Evolutionary conservation across 1,140 invertebrate genomes (phyloP), one percentile per base, ranked within the genome.

Genomic region (Zaprionus inermis): DNA sequence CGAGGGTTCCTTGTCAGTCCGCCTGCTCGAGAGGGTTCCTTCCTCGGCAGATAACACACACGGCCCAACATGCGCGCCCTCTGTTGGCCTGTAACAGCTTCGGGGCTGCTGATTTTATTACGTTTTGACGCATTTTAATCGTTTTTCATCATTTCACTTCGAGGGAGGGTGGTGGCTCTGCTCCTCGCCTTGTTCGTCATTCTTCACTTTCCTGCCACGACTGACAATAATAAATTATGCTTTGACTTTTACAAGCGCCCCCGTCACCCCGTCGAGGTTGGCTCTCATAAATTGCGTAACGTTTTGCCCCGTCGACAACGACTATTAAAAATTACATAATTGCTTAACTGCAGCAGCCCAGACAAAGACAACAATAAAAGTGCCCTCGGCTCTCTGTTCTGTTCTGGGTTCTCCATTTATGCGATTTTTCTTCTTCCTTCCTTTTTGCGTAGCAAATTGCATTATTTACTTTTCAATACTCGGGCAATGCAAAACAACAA

Each of bases 321-420:
- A 76, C 82, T 82, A 86, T 85, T 85, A 86, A 85, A 85, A 86
- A 85, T 85, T 82, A 85, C 82, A 86, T 79, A 85, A 85, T 85
- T 85, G 82, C 78, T 85, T 65, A 86, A 76, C 68, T 85, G 82
- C 81, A 79, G 71, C 81, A 46, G 20, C 51, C 38, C 64, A 67
- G 46, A 65, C 73, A 84, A 83, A 64, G 65, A 73, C 49, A 67
- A 68, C 55, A 36, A 60, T 52, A 52, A 36, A 41, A 38, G 28
- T 28, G 56, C 63, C 56, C 57, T 16, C 28, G 71, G 67, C 64
- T 65, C 57, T 16, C 28, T 67, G 67, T 59, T 65, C 63, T 67
- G 41, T 38, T 69, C 63, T 20, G 51, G 58, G 46, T 55, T 58
- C 57, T 73, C 34, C 38, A 56, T 51, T 22, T 41, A 36, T 38